Conservation (phyloP, 2,797 vertebrate genomes). For the Carcharodon carcharias region DNA sequence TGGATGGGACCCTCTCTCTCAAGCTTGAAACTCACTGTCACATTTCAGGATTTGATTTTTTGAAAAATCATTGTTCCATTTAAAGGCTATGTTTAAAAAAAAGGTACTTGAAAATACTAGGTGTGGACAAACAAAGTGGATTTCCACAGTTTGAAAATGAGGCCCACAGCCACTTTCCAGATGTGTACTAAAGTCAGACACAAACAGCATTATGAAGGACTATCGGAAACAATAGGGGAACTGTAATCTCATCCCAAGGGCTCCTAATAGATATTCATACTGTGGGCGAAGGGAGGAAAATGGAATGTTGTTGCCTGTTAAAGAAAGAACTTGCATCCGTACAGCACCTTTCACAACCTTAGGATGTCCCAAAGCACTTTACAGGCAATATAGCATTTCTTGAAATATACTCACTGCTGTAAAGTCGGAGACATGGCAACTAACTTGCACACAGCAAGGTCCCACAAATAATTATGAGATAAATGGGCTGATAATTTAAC, state of each 20-base stretch:
- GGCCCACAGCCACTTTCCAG: neutral
- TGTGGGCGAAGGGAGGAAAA: neutral
- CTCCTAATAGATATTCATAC: neutral
- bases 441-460: neutral
- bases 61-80: too few relatives aligned
- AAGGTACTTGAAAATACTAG: neutral
- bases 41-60: neutral
- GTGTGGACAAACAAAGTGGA: neutral
- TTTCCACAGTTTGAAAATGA: neutral
- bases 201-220: neutral
- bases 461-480: neutral
- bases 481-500: neutral
- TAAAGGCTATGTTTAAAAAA: neutral
- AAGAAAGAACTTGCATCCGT: slow-evolving; percentile 12
- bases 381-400: neutral
- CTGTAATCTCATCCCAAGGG: neutral
- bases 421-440: neutral
- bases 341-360: neutral
- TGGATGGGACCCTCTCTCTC: neutral
- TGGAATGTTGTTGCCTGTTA: slow-evolving; percentile 24
- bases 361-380: neutral
- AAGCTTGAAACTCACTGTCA: neutral
- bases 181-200: neutral
- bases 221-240: neutral
- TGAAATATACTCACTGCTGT: neutral